Base-by-base conservation (phyloP, 2,888 invertebrate genomes). In the Sialis fuliginosa region DNA sequence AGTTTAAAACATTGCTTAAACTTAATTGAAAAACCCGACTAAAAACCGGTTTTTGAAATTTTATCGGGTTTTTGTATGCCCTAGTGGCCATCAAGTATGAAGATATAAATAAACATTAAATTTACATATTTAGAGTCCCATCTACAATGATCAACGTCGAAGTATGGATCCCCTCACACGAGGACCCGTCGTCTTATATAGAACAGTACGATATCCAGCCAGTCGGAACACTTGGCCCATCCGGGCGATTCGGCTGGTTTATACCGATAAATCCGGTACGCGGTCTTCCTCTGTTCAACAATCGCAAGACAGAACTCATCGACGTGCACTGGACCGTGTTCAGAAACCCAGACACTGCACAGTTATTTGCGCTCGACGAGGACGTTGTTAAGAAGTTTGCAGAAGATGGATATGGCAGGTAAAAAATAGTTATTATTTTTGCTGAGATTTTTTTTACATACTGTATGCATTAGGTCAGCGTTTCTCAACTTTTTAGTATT, bases 191-290 rank as follows among this genome's bases (percentile, higher is more conserved):
- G 46, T 65, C 67, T 54, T 59, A 62, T n/a, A 52, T 67, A 22
- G 61, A 58, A 37, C 52, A 53, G 39, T 58, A 59, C 54, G 62
- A 62, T 50, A 65, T 64, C 32, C 68, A 63, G 44, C 73, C 73
- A 52, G 69, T 71, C 42, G 79, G 79, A 1, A 63, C 63, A 6
- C 57, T 72, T 1, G 65, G 66, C 1, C 65, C 69, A 5, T 70
- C 74, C 0, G 77, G 75, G 5, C 68, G 77, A 45, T 78, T 74
- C 55, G 75, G 77, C 5, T 79, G 79, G 78, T 79, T 77, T 56
- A 70, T 77, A 39, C 79, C 78, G 0, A 59, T 58, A 33, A 55
- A 60, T 35, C 55, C 71, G 30, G 59, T 56, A 6, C 50, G 53
- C 5, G 55, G 60, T 6, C 52, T 65, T 10, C 54, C 57, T 12